phyloP scores from a whole-genome alignment of 1,140 invertebrate species.

The Pristionchus pacificus region DNA sequence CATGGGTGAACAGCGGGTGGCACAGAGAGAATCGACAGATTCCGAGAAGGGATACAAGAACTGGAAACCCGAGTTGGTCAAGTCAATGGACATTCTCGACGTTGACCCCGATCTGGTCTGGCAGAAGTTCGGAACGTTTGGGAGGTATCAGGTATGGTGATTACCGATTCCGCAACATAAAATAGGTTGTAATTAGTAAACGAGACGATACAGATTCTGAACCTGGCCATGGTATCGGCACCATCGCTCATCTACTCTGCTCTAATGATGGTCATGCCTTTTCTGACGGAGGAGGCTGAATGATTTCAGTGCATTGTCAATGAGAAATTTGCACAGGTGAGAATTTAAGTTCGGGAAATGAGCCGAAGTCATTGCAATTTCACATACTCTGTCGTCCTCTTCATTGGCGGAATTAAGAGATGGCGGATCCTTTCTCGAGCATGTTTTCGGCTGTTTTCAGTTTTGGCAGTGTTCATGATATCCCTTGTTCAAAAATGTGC shows the following conservation, averaged over 20 bases:
- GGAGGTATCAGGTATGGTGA: neutral
- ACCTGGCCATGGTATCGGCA: neutral
- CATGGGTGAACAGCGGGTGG: too few species aligned
- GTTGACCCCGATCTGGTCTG: neutral
- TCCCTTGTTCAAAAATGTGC: too few species aligned
- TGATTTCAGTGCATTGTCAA: neutral
- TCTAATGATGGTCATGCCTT: neutral
- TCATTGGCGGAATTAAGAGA: neutral
- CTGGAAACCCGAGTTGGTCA: too few species aligned
- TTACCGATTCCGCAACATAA: too few species aligned
- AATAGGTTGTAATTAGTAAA: neutral
- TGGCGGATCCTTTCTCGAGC: neutral
- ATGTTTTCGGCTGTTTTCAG: neutral
- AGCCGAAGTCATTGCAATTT: too few species aligned
- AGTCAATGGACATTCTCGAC: too few species aligned
- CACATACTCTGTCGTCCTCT: too few species aligned
- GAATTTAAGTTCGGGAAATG: too few species aligned
- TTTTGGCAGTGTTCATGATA: too few species aligned
- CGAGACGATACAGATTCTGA: neutral
- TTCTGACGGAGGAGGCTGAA: neutral
- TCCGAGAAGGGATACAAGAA: too few species aligned
- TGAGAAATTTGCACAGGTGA: too few species aligned
- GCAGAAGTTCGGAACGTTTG: neutral
- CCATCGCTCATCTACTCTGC: neutral
- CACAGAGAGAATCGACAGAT: too few species aligned